Conservation (phyloP, 2,888 invertebrate species). For the Leucoma salicis region DNA sequence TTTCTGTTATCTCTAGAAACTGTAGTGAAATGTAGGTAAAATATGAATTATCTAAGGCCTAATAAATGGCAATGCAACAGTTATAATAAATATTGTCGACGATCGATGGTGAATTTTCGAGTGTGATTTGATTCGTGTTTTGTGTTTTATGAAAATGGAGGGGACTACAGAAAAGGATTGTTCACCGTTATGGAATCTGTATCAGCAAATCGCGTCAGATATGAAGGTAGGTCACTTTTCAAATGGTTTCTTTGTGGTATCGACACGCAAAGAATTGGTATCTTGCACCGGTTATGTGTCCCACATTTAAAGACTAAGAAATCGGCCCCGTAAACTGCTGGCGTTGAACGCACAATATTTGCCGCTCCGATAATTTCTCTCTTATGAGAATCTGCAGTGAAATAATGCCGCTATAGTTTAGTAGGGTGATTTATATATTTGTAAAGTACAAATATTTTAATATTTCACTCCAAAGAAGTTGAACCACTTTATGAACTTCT, state of each 20-base stretch:
- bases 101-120: constrained; percentile 50
- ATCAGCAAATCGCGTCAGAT: constrained; percentile 97
- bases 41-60: constrained; percentile 23
- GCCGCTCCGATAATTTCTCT: constrained; percentile 29
- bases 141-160: constrained; percentile 84
- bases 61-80: constrained; percentile 64
- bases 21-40: constrained; percentile 70
- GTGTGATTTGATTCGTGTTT: constrained; percentile 46
- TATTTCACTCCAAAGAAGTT: too few relatives aligned
- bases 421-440: too few relatives aligned
- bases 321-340: constrained; percentile 52
- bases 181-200: constrained; percentile 95
- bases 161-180: constrained; percentile 90
- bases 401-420: too few relatives aligned
- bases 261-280: constrained; percentile 26
- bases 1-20: constrained; percentile 47
- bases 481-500: too few relatives aligned
- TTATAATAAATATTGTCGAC: constrained; percentile 55
- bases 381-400: too few relatives aligned
- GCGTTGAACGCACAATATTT: constrained; percentile 48
- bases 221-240: constrained; percentile 91
- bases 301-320: constrained; percentile 47
- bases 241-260: constrained; percentile 26
- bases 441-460: too few relatives aligned
- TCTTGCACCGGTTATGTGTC: constrained; percentile 38